Evolutionary conservation across 2,888 invertebrate genomes (phyloP), one percentile per base, ranked within the genome.

Genomic region (Orthosia gothica): DNA sequence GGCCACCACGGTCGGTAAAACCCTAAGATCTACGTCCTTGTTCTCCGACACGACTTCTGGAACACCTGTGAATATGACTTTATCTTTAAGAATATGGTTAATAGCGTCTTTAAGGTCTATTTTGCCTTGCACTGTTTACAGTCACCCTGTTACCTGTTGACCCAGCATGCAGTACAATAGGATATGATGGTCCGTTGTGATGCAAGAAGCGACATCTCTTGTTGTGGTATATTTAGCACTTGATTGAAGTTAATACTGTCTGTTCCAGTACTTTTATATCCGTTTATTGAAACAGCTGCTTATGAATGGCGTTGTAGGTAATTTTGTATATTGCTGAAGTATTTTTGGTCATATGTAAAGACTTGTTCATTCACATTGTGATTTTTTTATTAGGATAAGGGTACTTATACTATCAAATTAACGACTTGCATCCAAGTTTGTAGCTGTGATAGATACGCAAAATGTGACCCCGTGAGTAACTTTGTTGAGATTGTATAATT

Each of bases 1-100:
- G 5, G 66, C 49, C 18, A 90, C 91, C 7, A 92, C 92, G 0
- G 92, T 86, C 3, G 91, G 96, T 75, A 97, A 92, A 49, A 97
- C 95, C 70, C 97, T 96, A 69, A 97, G 94, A 91, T 97, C 97
- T 89, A 97, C 97, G 89, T 97, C 97, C 89, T 97, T 97, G 90
- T 87, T 95, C 85, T 96, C 96, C 69, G 90, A 84, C 65, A 93
- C 86, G 74, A 93, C 87, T 63, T 95, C 95, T 5, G 93, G 91
- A 63, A 90, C 89, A 94, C 92, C 96, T 96, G 96, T 84, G 96
- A 96, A 93, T 80, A 88, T 75, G 79, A 90, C 94, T 95, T 85
- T 86, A 93, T 94, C 91, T 93, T 95, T 95, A 94, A 91, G 91
- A 85, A 90, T 91, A 79, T 79, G 83, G 62, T 83, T 75, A 80